Conservation (phyloP, 2,113 vertebrate genomes). For the Spheniscus mendiculus region DNA sequence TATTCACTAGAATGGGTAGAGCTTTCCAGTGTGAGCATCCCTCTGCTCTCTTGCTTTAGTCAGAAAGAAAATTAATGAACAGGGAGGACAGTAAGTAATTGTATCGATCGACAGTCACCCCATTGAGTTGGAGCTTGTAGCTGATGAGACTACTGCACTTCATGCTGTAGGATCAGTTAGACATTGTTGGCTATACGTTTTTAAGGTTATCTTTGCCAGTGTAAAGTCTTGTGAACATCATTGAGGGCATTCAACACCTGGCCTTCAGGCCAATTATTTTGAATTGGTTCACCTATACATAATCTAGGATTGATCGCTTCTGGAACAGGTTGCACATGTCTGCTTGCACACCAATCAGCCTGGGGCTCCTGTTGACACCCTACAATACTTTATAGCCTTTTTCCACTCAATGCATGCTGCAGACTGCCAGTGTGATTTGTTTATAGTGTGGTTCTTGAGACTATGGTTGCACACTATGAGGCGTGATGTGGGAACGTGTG, state of each 20-base stretch:
- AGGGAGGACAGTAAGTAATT: neutral
- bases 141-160: neutral
- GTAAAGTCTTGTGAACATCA: neutral
- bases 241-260: neutral
- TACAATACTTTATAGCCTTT: neutral
- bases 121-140: neutral
- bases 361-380: neutral
- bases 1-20: neutral
- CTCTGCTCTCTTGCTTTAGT: neutral
- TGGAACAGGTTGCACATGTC: neutral
- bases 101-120: neutral
- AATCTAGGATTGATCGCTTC: neutral
- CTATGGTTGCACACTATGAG: neutral
- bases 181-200: neutral
- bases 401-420: neutral
- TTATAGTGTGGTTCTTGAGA: neutral
- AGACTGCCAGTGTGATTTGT: neutral
- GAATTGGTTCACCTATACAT: neutral
- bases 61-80: neutral
- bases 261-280: neutral
- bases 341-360: neutral
- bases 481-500: neutral
- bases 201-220: neutral
- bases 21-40: neutral
- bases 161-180: neutral